Conservation (phyloP, 2,888 invertebrate species). For the Alloplasta piceator region DNA sequence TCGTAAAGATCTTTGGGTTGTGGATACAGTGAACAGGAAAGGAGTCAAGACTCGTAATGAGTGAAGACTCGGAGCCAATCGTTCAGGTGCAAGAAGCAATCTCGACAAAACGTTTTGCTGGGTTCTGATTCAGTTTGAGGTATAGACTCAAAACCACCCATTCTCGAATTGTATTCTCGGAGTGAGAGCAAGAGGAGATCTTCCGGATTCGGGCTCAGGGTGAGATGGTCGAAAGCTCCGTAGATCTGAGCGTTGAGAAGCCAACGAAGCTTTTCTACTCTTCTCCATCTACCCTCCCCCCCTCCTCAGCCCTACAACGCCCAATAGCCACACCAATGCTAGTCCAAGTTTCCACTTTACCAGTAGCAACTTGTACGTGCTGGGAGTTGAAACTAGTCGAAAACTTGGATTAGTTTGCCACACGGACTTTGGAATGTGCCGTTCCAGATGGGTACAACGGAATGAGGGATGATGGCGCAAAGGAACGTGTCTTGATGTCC, state of each 20-base stretch:
- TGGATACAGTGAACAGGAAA: neutral
- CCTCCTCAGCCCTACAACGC: slow-evolving; percentile 4
- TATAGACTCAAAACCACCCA: too few relatives aligned
- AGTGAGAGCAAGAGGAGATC: slow-evolving; percentile 7
- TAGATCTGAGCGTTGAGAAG: neutral
- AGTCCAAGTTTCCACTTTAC: slow-evolving; percentile 69
- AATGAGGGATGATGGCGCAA: slow-evolving; percentile 30
- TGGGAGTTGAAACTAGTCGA: slow-evolving; percentile 64
- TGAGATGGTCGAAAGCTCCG: neutral
- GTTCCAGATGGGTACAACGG: slow-evolving; percentile 40
- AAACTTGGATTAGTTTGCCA: slow-evolving; percentile 78
- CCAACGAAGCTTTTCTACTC: neutral
- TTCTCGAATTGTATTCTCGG: slow-evolving; percentile 1
- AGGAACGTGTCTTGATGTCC: slow-evolving; percentile 18
- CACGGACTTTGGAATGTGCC: slow-evolving; percentile 66
- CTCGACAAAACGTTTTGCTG: slow-evolving; percentile 58
- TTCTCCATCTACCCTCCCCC: neutral
- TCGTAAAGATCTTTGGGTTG: neutral
- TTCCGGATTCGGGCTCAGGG: neutral
- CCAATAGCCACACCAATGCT: slow-evolving; percentile 49
- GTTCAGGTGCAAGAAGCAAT: slow-evolving; percentile 69
- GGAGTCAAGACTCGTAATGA: slow-evolving; percentile 29
- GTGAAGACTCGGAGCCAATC: slow-evolving; percentile 68
- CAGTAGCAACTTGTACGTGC: slow-evolving; percentile 56
- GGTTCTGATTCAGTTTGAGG: too few relatives aligned